phyloP scores from a whole-genome alignment of 2,113 vertebrate genomes.

The Sinocyclocheilus maitianheensis region DNA sequence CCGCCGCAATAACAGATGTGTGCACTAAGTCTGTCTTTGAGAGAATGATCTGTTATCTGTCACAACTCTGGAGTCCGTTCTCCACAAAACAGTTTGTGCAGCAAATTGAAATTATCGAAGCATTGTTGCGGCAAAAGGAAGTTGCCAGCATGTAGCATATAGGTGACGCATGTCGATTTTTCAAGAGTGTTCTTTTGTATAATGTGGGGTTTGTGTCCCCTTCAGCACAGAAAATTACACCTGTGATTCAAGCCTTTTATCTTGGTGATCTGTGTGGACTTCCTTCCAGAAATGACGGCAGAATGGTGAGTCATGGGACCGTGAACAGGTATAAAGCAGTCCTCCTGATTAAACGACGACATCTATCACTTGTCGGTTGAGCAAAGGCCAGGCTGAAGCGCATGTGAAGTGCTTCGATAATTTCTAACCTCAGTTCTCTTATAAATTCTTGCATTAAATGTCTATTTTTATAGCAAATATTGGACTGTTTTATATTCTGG shows the following conservation, averaged over 20 bases:
- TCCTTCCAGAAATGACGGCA: background rate
- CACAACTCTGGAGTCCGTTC: slow-evolving; percentile 1
- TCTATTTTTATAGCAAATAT: background rate
- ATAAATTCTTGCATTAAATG: background rate
- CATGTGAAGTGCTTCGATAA: background rate
- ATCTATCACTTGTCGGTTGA: background rate
- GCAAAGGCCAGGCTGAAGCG: background rate
- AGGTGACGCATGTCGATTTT: background rate
- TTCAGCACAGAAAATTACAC: slow-evolving; percentile 5
- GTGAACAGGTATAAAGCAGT: background rate
- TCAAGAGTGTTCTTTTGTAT: background rate
- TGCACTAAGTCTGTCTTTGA: background rate
- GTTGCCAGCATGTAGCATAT: background rate
- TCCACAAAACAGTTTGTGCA: background rate
- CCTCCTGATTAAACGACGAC: background rate
- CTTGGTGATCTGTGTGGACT: background rate
- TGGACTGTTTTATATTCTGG: background rate
- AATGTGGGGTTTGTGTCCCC: background rate
- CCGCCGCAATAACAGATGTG: slow-evolving; percentile 31
- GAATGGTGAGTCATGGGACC: background rate
- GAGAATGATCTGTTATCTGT: background rate
- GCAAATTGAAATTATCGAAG: slow-evolving; percentile 16
- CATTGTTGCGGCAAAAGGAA: background rate
- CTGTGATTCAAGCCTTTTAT: slow-evolving; percentile 24
- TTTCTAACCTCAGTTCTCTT: background rate